phyloP scores from a whole-genome alignment of 37 sponge, comb jelly and placozoan genomes.

The Dysidea cf. avara region DNA sequence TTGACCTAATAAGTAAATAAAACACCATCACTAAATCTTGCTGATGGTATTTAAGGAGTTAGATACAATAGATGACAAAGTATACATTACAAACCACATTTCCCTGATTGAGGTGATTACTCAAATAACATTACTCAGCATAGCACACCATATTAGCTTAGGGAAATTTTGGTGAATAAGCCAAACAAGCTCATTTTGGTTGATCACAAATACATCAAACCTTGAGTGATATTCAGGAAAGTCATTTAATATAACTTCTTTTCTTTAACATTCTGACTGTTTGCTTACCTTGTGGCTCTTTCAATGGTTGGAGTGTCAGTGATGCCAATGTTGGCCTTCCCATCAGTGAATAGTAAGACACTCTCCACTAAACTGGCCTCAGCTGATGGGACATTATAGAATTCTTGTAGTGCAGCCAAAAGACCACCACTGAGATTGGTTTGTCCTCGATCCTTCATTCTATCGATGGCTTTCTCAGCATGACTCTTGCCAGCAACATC shows the following conservation, averaged over 20 bases:
- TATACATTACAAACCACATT: no score
- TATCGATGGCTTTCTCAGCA: conserved; percentile 76
- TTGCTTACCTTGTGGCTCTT: conserved; percentile 83
- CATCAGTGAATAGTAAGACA: conserved; percentile 90
- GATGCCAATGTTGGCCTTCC: conserved; percentile 91
- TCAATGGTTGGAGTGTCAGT: conserved; percentile 42
- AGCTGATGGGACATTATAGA: conserved; percentile 48
- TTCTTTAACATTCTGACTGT: no score
- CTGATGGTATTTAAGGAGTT: no score
- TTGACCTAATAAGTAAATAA: conserved; percentile 49
- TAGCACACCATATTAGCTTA: no score
- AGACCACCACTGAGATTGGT: conserved; percentile 96
- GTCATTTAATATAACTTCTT: no score
- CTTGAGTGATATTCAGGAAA: no score
- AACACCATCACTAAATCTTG: not conserved
- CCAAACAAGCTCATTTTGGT: no score
- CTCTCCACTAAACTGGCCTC: conserved; percentile 80
- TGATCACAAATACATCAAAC: no score
- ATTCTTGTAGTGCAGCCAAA: conserved; percentile 75
- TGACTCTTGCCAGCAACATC: conserved; percentile 69
- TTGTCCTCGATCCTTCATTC: conserved; percentile 81
- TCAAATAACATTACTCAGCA: no score
- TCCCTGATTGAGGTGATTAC: no score
- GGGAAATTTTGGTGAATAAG: no score
- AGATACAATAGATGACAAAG: no score